Evolutionary conservation across 92 coral and sea anemone species (phyloP).

Genomic region (Zoanthus sansibaricus): DNA sequence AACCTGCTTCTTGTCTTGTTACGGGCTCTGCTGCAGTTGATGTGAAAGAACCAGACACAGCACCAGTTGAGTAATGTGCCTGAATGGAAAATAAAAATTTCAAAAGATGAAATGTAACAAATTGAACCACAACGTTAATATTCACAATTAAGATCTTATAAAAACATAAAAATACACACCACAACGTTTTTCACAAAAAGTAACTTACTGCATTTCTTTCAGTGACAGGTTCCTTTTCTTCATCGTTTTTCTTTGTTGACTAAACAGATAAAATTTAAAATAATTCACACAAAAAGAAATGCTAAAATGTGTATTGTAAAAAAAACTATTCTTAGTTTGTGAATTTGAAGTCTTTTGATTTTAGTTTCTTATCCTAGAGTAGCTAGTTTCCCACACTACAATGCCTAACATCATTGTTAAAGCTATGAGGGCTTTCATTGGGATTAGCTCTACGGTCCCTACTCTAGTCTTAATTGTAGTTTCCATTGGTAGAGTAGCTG

Average conservation of each 20-base stretch:
- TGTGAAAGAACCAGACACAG: constrained; percentile 36
- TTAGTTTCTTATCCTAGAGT: too few relatives aligned
- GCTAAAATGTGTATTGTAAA: too few relatives aligned
- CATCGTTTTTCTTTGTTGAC: constrained; percentile 67
- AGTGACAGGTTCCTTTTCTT: constrained; percentile 67
- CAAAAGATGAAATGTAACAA: not conserved
- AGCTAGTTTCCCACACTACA: too few relatives aligned
- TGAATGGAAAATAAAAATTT: not conserved
- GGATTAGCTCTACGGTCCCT: too few relatives aligned
- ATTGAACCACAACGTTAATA: not conserved
- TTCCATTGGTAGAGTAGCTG: too few relatives aligned
- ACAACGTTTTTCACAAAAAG: not conserved
- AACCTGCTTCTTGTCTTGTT: constrained; percentile 49
- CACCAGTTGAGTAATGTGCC: constrained; percentile 47
- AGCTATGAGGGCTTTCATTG: too few relatives aligned
- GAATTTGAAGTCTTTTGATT: too few relatives aligned
- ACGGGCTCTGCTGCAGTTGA: constrained; percentile 39
- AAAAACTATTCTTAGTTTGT: too few relatives aligned
- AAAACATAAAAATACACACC: too few relatives aligned
- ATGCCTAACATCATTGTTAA: too few relatives aligned
- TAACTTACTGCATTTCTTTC: constrained; percentile 95
- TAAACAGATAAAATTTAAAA: not conserved
- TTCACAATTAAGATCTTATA: not conserved
- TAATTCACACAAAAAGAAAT: not conserved
- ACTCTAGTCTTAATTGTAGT: too few relatives aligned